A percentile compares a stretch with the other conserved stretches of the same genome.
Evolutionary conservation across 2,888 invertebrate species (phyloP).

Genomic region (Lepidochrysops patricia): DNA sequence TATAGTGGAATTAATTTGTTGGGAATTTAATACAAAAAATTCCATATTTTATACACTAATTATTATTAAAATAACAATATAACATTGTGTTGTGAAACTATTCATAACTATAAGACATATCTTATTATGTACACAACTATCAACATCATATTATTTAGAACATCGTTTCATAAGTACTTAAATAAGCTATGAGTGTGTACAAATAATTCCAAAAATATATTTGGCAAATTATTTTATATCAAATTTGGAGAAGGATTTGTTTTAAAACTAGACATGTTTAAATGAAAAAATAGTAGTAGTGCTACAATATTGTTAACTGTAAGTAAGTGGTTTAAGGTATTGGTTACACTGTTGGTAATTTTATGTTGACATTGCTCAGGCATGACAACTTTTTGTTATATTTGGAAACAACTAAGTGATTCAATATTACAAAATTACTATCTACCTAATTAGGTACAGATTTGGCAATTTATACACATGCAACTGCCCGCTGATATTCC

Average conservation of each 20-base stretch:
- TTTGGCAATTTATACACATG: constrained; percentile 34
- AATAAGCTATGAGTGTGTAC: not conserved
- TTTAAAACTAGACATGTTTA: not conserved
- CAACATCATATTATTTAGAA: not conserved
- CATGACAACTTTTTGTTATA: not conserved
- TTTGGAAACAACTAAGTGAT: not conserved
- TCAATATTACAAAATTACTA: not conserved
- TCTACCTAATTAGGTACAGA: not conserved
- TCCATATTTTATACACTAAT: too few species aligned
- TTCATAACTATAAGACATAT: not conserved
- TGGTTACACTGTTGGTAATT: not conserved
- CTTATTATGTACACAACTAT: not conserved
- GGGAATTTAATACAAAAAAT: too few species aligned
- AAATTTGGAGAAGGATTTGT: not conserved
- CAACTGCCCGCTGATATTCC: constrained; percentile 37
- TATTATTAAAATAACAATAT: too few species aligned
- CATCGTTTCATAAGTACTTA: not conserved
- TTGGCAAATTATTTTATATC: constrained; percentile 7
- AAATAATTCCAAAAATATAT: constrained; percentile 8
- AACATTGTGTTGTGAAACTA: not conserved
- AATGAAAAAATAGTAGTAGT: not conserved
- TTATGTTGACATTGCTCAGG: not conserved
- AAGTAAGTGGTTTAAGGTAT: not conserved
- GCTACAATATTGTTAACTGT: not conserved
- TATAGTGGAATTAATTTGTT: too few species aligned